Percentiles rank a stretch among this genome's conserved stretches.
These are phyloP conservation scores for Brachypteracias leptosomus DNA, from an alignment of 2,113 vertebrate genomes.

Conservation along the genomic window DNA sequence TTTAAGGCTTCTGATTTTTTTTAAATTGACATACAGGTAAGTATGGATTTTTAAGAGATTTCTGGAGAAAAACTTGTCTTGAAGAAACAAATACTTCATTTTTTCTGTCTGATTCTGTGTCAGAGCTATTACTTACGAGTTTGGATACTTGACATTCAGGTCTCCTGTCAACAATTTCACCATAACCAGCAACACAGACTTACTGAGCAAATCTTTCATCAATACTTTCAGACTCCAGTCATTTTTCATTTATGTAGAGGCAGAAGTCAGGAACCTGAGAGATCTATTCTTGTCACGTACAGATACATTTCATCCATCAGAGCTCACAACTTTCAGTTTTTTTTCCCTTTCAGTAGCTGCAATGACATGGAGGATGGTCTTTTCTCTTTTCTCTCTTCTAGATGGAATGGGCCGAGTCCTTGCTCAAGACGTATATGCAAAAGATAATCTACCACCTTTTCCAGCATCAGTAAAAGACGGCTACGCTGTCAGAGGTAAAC, in stretches of 20 bases:
- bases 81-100: background rate
- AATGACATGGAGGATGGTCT: background rate
- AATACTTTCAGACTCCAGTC: background rate
- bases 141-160: background rate
- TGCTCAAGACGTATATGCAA: conserved; percentile 99
- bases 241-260: background rate
- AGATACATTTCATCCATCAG: background rate
- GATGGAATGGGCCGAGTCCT: conserved; percentile 99
- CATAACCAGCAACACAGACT: background rate
- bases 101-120: background rate
- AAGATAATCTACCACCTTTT: conserved; percentile 99
- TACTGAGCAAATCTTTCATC: background rate
- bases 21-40: background rate
- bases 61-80: background rate
- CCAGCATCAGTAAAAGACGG: conserved; percentile 99
- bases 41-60: background rate
- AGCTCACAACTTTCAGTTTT: background rate
- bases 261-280: background rate
- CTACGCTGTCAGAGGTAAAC: conserved; percentile 96
- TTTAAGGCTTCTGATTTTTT: background rate
- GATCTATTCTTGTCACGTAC: background rate
- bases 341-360: background rate
- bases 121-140: background rate
- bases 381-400: conserved; percentile 61
- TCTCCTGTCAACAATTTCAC: background rate